Evolutionary conservation across 2,888 invertebrate species (phyloP), one percentile per base, ranked within the genome.

Genomic region (Seira sanloemensis): DNA sequence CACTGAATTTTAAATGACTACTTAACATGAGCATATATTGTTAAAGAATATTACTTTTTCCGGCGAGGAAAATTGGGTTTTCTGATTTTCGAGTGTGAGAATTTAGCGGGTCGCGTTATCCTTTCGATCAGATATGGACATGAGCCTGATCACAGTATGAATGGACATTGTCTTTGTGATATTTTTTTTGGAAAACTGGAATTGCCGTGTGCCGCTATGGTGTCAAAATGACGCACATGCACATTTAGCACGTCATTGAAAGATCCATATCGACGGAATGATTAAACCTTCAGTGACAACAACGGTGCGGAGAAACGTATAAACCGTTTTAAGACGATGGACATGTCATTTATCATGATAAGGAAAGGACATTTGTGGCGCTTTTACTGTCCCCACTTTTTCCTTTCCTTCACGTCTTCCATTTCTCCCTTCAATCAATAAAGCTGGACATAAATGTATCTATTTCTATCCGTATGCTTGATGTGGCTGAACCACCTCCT

Each of bases 341-440:
- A 37, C 37, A 37, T 37, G 37, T 65, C 74, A 74, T 74, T 74
- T 74, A 62, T 74, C 74, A 58, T 62, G 74, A 74, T 74, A 65
- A 62, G 65, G 65, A 0, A 62, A 25, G 12, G 65, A 27, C 58
- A 58, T 68, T 68, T 68, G 68, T 26, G 9, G 19, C 9, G 23
- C 66, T n/a, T 18, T 18, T 26, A 68, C 25, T 25, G 12, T 26
- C 66, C 16, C 9, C 37, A 37, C 37, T 4, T 37, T 37, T 37
- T 12, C 37, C 12, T 37, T 37, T 37, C 37, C 12, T 7, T 37
- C 12, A 37, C 37, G 37, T 37, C 37, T 69, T 18, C 67, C 67
- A 67, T 67, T 25, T 67, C 67, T n/a, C 26, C n/a, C 2, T 66
- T 23, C 66, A 21, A 21, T 37, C 37, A 37, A 37, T 37, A 37